Evolutionary conservation across 2,888 invertebrate species (phyloP), one percentile per base, ranked within the genome.

Genomic region (Tiphia femorata): DNA sequence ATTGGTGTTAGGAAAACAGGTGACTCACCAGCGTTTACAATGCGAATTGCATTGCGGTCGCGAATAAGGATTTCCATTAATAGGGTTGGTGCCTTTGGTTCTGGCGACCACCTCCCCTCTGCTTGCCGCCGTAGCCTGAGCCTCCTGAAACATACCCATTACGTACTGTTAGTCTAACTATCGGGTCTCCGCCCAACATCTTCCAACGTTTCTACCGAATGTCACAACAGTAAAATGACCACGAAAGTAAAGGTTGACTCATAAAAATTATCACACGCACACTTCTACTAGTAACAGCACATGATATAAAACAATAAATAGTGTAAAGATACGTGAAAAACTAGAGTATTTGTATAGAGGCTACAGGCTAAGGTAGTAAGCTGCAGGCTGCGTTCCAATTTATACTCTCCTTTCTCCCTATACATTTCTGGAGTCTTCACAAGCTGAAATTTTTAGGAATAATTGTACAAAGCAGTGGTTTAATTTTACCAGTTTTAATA

Each of bases 21-120:
- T 78, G 72, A 83, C 83, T 83, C 81, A 83, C 83, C 83, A 79
- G 79, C 78, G 78, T 78, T 82, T 76, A 75, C 79, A 81, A 81
- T 80, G 80, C 79, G 69, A 79, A 72, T 76, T 70, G 76, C 78
- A 80, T 79, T 79, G 79, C 75, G 70, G 80, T 76, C 78, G 78
- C 76, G 74, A 81, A 72, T 75, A 75, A 80, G 76, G 76, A 78
- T 79, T 76, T 78, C 80, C 79, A 79, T 78, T 92, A 93, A 87
- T 94, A 94, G 84, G 94, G 94, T 87, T 93, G 93, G 88, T 93
- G 93, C 89, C 94, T 91, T 86, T 92, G 93, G 86, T 92, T 93
- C 77, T 85, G 84, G 76, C 85, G 85, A 77, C 83, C 84, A 80
- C 86, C 86, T 83, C 93, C 92, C 84, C 92, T 90, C 87, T 93